These are phyloP conservation scores for Drosophila maculinotata DNA, from an alignment of 2,888 invertebrate species.

Conservation along the genomic window DNA sequence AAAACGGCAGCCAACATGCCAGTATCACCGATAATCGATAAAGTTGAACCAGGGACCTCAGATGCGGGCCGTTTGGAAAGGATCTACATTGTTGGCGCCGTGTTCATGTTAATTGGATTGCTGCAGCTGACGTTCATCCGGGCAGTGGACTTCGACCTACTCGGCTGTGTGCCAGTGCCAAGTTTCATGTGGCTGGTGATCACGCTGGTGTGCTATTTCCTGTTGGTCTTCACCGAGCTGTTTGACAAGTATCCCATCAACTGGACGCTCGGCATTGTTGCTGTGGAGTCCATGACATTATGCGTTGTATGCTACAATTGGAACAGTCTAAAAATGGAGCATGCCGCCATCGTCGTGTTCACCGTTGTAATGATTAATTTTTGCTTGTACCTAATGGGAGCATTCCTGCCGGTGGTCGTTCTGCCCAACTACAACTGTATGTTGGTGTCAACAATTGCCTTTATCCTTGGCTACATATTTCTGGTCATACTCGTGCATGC, in stretches of 20 bases:
- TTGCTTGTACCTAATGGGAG: conserved; percentile 14
- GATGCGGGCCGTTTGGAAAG: conserved; percentile 4
- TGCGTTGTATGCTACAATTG: conserved; percentile 30
- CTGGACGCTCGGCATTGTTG: conserved; percentile 33
- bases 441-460: conserved; percentile 15
- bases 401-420: conserved; percentile 29
- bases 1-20: not conserved
- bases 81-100: not conserved
- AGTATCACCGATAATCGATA: not conserved
- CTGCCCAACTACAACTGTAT: conserved; percentile 37
- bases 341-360: conserved; percentile 1
- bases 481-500: conserved; percentile 1
- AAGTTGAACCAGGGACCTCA: not conserved
- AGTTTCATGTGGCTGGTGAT: conserved; percentile 39
- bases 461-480: conserved; percentile 25
- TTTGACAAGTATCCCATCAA: conserved; percentile 42
- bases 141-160: not conserved
- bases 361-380: not conserved
- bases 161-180: conserved; percentile 13
- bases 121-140: conserved; percentile 14
- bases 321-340: not conserved
- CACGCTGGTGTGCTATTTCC: conserved; percentile 11
- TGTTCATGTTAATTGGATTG: conserved; percentile 4
- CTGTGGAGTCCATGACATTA: conserved; percentile 29
- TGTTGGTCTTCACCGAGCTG: conserved; percentile 31